Evolutionary conservation across 2,888 invertebrate species (phyloP).

Genomic region (Xylota segnis): DNA sequence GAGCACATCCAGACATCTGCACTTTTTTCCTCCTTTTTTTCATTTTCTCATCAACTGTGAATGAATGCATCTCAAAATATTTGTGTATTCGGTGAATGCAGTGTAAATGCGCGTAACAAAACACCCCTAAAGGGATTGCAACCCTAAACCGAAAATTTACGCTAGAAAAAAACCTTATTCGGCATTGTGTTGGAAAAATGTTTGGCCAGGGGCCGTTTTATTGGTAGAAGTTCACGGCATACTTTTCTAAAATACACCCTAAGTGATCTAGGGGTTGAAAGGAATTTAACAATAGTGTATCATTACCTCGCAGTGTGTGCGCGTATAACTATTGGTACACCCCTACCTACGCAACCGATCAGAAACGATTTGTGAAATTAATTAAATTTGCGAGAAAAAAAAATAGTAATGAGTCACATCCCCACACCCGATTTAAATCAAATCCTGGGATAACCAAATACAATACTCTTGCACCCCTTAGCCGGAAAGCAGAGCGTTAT

Average conservation of each 20-base stretch:
- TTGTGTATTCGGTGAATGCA: conserved; percentile 34
- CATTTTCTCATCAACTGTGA: neutral
- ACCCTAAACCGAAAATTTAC: conserved; percentile 32
- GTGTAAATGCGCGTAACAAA: conserved; percentile 44
- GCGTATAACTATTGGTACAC: neutral
- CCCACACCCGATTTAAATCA: neutral
- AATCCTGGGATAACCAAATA: conserved; percentile 4
- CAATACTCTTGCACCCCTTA: neutral
- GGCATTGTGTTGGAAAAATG: neutral
- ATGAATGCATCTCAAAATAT: conserved; percentile 33
- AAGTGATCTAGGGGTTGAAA: conserved; percentile 19
- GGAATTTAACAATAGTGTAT: conserved; percentile 4
- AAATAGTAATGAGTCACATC: conserved; percentile 13
- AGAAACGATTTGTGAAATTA: neutral
- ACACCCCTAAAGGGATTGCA: conserved; percentile 13
- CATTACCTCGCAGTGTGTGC: neutral
- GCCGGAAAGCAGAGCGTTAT: neutral
- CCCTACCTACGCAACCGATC: neutral
- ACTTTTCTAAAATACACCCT: conserved; percentile 6
- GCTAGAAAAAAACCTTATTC: neutral
- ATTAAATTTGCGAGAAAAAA: neutral
- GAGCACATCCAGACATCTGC: conserved; percentile 19
- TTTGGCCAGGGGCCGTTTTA: neutral
- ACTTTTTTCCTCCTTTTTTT: conserved; percentile 9
- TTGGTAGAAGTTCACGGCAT: conserved; percentile 2